phyloP scores from a whole-genome alignment of 2,113 vertebrate species.

The Saccopteryx leptura region DNA sequence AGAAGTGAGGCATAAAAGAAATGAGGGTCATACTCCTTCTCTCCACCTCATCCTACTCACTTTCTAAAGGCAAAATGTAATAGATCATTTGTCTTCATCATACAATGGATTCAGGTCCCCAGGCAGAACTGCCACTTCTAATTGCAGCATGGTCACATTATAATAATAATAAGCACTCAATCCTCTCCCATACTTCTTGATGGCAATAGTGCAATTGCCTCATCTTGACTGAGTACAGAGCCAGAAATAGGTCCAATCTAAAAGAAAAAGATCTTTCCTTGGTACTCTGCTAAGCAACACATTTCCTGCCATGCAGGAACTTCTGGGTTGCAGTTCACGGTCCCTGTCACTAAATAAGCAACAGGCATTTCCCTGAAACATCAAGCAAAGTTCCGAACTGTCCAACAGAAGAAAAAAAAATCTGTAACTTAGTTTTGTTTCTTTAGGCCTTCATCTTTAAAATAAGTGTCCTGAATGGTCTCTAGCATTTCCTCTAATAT shows the following conservation, averaged over 20 bases:
- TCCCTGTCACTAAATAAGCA: constrained; percentile 5
- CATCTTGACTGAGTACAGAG: neutral
- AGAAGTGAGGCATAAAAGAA: neutral
- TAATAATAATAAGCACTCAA: neutral
- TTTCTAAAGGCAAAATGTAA: neutral
- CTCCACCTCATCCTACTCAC: neutral
- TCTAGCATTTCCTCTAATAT: constrained; percentile 44
- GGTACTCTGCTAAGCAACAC: neutral
- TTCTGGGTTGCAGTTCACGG: neutral
- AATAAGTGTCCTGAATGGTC: neutral
- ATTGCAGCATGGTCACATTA: neutral
- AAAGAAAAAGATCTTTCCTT: constrained; percentile 49
- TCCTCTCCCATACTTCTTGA: neutral
- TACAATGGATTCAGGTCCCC: neutral
- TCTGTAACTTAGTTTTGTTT: constrained; percentile 9
- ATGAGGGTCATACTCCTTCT: neutral
- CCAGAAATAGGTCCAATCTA: neutral
- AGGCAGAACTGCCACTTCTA: constrained; percentile 50
- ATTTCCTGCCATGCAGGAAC: constrained; percentile 28
- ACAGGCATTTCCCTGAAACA: constrained; percentile 4
- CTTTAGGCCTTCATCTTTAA: neutral
- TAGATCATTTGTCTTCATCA: neutral
- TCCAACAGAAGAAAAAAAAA: neutral
- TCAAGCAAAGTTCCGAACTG: constrained; percentile 44
- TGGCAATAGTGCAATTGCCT: neutral